Evolutionary conservation across 1,140 invertebrate species (phyloP), one percentile per base, ranked within the genome.

Genomic region (Drosophila albomicans): DNA sequence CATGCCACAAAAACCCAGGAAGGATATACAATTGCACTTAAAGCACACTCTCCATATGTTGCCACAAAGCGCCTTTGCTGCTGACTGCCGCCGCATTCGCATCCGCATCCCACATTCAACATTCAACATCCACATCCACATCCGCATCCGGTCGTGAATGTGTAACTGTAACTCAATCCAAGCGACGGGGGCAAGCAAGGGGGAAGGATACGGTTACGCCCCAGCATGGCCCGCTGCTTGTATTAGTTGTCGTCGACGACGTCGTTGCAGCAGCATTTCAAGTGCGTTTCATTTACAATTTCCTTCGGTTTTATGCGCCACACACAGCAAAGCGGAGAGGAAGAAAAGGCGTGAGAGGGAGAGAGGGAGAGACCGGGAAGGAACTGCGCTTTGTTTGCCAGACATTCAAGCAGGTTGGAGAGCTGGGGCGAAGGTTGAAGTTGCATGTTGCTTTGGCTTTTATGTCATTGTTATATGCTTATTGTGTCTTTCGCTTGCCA

Each of bases 221-320:
- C 73, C 73, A 28, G 52, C 30, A 25, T 54, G 5, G 5, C 63
- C 11, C 13, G 45, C 49, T 51, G 61, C 38, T 25, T 66, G 63
- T 43, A 41, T 45, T 35, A 58, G 69, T 65, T 49, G 46, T 57
- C 10, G 59, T 30, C 51, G 25, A 63, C 63, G 58, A 52, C n/a
- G 62, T 20, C 48, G 38, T 30, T 48, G 69, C 74, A 69, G 75
- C 62, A 87, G 82, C 82, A 82, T 79, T 87, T 87, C 79, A 87
- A 87, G 84, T 87, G 84, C 82, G 82, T 87, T 82, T 87, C 82
- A 88, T 87, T 87, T 87, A 87, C 82, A 86, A 86, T 87, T 87
- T 88, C 82, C 82, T 85, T 81, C 61, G 78, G 62, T 76, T 74
- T 87, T 79, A 87, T 87, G 79, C 76, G 82, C 49, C 78, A 68